phyloP scores from a whole-genome alignment of 2,888 invertebrate genomes.

The Trissolcus brochymenae region DNA sequence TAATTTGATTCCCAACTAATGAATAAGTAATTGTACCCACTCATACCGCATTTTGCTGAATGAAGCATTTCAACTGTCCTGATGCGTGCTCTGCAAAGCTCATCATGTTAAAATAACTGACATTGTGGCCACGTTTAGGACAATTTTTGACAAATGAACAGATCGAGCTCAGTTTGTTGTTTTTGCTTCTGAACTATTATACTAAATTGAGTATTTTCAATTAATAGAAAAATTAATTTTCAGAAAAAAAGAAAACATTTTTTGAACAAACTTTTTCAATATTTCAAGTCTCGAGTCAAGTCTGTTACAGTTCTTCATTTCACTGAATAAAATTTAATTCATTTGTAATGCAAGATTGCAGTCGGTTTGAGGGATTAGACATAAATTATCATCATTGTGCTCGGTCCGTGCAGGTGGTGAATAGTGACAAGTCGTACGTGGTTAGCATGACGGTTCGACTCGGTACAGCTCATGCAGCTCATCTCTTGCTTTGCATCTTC shows the following conservation, averaged over 20 bases:
- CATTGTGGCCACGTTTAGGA: slow-evolving; percentile 4
- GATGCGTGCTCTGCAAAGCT: slow-evolving; percentile 15
- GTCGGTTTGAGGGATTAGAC: background rate
- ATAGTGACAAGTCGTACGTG: slow-evolving; percentile 20
- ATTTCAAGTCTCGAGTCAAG: no score
- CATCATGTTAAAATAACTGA: slow-evolving; percentile 15
- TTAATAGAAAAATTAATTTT: background rate
- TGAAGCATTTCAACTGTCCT: slow-evolving; percentile 31
- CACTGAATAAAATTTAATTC: background rate
- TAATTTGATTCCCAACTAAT: slow-evolving; percentile 44
- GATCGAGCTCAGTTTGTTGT: no score
- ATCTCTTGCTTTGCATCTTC: slow-evolving; percentile 35
- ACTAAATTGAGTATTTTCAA: no score
- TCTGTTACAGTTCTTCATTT: background rate
- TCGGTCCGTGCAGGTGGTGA: slow-evolving; percentile 4
- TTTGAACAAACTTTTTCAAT: no score
- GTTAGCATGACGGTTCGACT: slow-evolving; percentile 18
- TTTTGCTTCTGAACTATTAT: no score
- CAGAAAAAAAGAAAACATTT: no score
- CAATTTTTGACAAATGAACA: no score
- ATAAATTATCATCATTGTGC: slow-evolving; percentile 17
- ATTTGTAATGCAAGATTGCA: background rate
- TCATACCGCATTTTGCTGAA: slow-evolving; percentile 10
- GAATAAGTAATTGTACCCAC: slow-evolving; percentile 21
- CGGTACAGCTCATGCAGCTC: slow-evolving; percentile 6